Percentiles rank a stretch among this genome's conserved stretches.
These are phyloP conservation scores for Drosophila barbarae DNA, from an alignment of 2,888 invertebrate genomes.

Conservation along the genomic window DNA sequence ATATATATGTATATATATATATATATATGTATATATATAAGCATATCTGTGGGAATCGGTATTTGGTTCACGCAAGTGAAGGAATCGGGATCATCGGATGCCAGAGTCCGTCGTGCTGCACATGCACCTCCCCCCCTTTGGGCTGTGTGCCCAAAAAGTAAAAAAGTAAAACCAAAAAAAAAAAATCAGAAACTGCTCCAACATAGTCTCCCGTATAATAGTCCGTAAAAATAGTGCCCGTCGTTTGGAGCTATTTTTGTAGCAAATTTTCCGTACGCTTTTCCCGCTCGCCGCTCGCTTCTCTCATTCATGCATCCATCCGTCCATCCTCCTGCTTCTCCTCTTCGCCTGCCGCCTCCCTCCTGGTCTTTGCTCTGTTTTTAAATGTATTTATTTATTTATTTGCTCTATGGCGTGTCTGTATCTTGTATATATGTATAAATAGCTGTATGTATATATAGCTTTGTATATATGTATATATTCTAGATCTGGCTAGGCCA, in stretches of 20 bases:
- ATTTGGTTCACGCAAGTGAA: slow-evolving; percentile 60
- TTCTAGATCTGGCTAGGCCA: neutral
- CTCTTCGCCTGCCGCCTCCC: neutral
- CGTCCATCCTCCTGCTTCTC: slow-evolving; percentile 35
- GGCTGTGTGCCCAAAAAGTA: slow-evolving; percentile 13
- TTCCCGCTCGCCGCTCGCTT: slow-evolving; percentile 59
- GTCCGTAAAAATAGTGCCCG: slow-evolving; percentile 75
- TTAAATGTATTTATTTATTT: slow-evolving; percentile 47
- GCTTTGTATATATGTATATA: slow-evolving; percentile 10
- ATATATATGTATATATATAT: neutral
- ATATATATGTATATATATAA: neutral
- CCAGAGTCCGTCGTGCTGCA: slow-evolving; percentile 26
- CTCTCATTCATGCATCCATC: slow-evolving; percentile 66
- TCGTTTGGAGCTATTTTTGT: slow-evolving; percentile 74
- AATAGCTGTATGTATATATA: slow-evolving; percentile 15
- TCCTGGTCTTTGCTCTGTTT: slow-evolving; percentile 29
- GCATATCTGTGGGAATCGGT: slow-evolving; percentile 43
- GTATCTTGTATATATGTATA: slow-evolving; percentile 20
- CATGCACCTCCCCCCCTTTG: slow-evolving; percentile 17
- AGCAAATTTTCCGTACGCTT: slow-evolving; percentile 66
- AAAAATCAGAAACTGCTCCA: slow-evolving; percentile 42
- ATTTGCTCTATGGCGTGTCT: slow-evolving; percentile 39
- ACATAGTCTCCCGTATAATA: slow-evolving; percentile 43
- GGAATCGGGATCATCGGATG: slow-evolving; percentile 39
- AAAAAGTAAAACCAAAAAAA: neutral